Conservation (phyloP, 2,888 invertebrate genomes). For the Callosobruchus maculatus region DNA sequence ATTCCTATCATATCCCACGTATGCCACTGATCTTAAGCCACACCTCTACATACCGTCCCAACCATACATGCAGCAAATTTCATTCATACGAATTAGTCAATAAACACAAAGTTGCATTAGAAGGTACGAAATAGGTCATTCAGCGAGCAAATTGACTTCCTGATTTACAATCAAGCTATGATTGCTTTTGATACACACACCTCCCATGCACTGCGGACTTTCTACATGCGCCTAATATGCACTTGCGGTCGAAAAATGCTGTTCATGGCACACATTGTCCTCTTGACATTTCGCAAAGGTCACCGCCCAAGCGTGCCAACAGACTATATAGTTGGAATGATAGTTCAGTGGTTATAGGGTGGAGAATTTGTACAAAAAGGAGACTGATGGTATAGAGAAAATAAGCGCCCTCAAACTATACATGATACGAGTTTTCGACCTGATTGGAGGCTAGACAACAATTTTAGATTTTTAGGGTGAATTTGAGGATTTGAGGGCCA, state of each 20-base stretch:
- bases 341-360: too few relatives aligned
- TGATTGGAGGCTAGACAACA: too few relatives aligned
- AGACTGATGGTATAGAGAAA: too few relatives aligned
- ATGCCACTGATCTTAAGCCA: background rate
- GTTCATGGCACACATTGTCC: background rate
- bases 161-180: background rate
- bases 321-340: too few relatives aligned
- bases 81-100: background rate
- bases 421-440: too few relatives aligned
- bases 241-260: background rate
- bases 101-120: background rate
- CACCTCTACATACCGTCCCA: background rate
- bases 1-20: too few relatives aligned
- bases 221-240: background rate
- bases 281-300: background rate
- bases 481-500: too few relatives aligned
- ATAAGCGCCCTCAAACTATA: too few relatives aligned
- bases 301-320: background rate
- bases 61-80: background rate
- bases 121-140: background rate
- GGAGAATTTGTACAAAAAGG: too few relatives aligned
- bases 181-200: background rate
- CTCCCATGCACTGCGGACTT: background rate
- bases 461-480: too few relatives aligned
- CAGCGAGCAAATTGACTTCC: background rate